Evolutionary conservation across 2,797 vertebrate species (phyloP).

Genomic region (Antennarius maculatus): DNA sequence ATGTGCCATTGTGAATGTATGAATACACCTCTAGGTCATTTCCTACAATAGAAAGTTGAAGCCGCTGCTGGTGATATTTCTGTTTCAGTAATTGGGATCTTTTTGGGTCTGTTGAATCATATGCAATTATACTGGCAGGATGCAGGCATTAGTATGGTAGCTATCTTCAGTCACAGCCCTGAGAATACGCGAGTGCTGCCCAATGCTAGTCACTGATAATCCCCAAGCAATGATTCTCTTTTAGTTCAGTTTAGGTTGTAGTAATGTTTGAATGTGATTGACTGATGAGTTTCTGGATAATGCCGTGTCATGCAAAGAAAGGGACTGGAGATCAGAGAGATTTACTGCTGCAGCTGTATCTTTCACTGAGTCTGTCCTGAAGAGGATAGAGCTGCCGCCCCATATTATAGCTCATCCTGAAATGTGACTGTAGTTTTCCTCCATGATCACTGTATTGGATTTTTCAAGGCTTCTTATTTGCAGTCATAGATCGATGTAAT

Average conservation of each 20-base stretch:
- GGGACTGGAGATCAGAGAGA: constrained; percentile 59
- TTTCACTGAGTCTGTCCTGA: constrained; percentile 49
- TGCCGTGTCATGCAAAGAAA: constrained; percentile 49
- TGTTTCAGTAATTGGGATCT: constrained; percentile 29
- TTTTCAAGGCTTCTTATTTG: constrained; percentile 75
- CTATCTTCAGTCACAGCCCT: constrained; percentile 55
- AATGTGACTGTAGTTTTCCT: constrained; percentile 73
- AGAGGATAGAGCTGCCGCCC: constrained; percentile 46
- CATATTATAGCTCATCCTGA: constrained; percentile 67
- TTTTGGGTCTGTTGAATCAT: constrained; percentile 34
- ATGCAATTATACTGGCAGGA: constrained; percentile 44
- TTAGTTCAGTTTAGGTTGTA: constrained; percentile 52
- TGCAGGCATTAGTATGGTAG: constrained; percentile 60
- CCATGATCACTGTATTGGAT: constrained; percentile 73
- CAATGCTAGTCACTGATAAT: constrained; percentile 45
- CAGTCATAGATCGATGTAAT: constrained; percentile 74
- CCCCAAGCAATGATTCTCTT: constrained; percentile 51
- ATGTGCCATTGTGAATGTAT: constrained; percentile 17
- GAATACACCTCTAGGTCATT: constrained; percentile 20
- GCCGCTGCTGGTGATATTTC: constrained; percentile 44
- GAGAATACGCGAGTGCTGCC: constrained; percentile 71
- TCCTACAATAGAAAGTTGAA: constrained; percentile 20
- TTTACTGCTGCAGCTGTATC: constrained; percentile 66
- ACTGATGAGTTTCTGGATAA: constrained; percentile 67
- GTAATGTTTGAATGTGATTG: constrained; percentile 53